Base-by-base conservation (phyloP, 2,113 vertebrate species). In the Scalopus aquaticus region DNA sequence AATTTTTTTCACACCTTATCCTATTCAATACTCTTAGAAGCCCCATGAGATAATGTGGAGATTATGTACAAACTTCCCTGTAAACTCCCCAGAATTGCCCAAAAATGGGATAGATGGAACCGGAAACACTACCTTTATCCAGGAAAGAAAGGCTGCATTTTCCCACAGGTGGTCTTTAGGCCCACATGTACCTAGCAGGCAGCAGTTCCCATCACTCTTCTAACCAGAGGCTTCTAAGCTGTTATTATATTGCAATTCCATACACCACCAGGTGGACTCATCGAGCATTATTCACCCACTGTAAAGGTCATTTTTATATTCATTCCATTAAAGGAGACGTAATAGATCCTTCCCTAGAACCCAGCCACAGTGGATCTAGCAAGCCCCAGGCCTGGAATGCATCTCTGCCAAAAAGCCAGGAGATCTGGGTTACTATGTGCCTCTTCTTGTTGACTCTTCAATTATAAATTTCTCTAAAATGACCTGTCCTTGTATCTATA, bases 381-480 rank as follows among this genome's bases (percentile, higher is more conserved):
- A 67, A 67, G 35, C 1, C 5, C 16, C 19, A 78, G 5, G 9
- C 16, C 12, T 1, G 0, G 20, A 13, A 80, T 5, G 1, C 4
- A 22, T 7, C 54, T 65, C 39, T 92, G 46, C 22, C 51, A 84
- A 69, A 79, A 83, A 95, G 1, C 17, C 49, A 44, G 30, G 56
- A 77, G 6, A 37, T 42, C 5, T 70, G 4, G 16, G 51, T 17
- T 54, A 56, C 51, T 3, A 58, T 44, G 65, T 15, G 2, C 3
- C 28, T 37, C 64, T 70, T 46, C 13, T 32, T 77, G 7, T 10
- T 37, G 15, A 60, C 6, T 6, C 12, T 76, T 72, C 20, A 16
- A 32, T 22, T 46, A 0, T 35, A 35, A 86, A 54, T 35, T 60
- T 82, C 13, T 13, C 17, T 46, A 42, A 19, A 15, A 42, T 58